Base-by-base conservation (phyloP, 2,888 invertebrate species). In the Agonopterix heracliana region DNA sequence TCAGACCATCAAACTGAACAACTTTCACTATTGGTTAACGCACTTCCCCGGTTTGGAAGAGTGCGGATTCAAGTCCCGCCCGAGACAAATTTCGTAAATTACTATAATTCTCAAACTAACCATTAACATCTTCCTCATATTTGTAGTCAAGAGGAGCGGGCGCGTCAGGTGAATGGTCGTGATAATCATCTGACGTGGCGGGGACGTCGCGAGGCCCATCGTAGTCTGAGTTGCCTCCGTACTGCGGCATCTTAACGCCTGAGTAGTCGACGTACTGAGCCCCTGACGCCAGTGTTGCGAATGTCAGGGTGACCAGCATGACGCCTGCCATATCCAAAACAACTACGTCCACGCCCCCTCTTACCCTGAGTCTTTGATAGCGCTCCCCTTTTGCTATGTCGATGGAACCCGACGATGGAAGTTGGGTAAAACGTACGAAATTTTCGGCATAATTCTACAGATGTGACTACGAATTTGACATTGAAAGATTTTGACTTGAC, bases 391-490 rank as follows among this genome's bases (percentile, higher is more conserved):
- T 40, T 11, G 10, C 46, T 64, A 51, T 57, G 53, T 54, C 58
- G 53, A 51, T 49, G 42, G 46, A 52, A 26, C 46, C 48, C 43
- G 51, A 54, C 50, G 44, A 48, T 53, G 46, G 44, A 44, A 54
- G 55, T 56, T 52, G 47, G 54, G 54, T 57, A 51, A 54, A 48
- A 51, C 52, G 50, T 54, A 57, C 63, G 57, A 64, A 71, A 68
- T 64, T 63, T 66, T 63, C 66, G 60, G 66, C 80, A 81, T 78
- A 66, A 67, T 77, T 72, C 64, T 59, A 54, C 59, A 64, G 64
- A 60, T 66, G 60, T 57, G 69, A 85, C 84, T 80, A 68, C 53
- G 66, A 84, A 81, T 85, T 85, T 85, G 83, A 80, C 81, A 74
- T 67, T 65, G 57, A 64, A 57, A 50, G 50, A 59, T 55, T 53